These are phyloP conservation scores for Gallinago paraguaiae DNA, from an alignment of 2,113 vertebrate genomes.

Conservation along the genomic window DNA sequence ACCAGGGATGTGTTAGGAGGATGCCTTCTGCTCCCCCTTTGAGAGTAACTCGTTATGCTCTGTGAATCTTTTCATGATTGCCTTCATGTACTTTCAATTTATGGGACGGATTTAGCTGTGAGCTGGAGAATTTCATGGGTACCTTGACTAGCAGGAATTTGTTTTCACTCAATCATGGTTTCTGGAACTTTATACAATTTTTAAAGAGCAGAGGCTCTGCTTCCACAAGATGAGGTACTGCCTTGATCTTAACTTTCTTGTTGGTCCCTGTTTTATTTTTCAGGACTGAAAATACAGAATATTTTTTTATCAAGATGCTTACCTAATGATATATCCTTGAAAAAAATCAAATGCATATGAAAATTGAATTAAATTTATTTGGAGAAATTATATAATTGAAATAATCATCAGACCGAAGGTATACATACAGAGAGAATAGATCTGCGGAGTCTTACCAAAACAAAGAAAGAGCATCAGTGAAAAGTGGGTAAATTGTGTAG, in stretches of 20 bases:
- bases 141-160: not conserved
- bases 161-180: not conserved
- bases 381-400: not conserved
- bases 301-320: not conserved
- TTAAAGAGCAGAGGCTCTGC: not conserved
- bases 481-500: not conserved
- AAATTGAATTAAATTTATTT: not conserved
- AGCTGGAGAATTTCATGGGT: not conserved
- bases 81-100: not conserved
- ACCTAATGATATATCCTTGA: not conserved
- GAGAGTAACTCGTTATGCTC: not conserved
- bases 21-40: not conserved
- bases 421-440: not conserved
- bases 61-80: not conserved
- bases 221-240: not conserved
- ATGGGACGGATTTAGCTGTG: not conserved
- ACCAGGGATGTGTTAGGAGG: not conserved
- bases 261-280: not conserved
- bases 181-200: not conserved
- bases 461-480: not conserved
- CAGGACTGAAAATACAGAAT: not conserved
- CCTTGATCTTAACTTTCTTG: not conserved
- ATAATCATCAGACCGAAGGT: not conserved
- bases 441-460: not conserved
- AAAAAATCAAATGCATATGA: not conserved